phyloP scores from a whole-genome alignment of 2,888 invertebrate species.

The Drosophila melanosoma region DNA sequence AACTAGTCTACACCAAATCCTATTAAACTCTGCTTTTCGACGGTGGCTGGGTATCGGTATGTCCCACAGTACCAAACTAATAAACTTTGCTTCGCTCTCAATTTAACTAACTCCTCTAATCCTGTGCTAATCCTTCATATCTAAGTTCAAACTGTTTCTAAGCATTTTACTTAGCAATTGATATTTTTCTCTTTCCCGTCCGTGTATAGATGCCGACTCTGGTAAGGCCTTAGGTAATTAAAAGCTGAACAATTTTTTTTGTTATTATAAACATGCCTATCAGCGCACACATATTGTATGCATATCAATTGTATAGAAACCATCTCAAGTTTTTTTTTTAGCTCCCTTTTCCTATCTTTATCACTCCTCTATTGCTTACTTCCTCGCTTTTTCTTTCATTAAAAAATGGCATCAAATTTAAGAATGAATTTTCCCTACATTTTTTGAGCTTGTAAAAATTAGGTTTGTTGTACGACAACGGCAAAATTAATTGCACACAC shows the following conservation, averaged over 20 bases:
- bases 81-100: background rate
- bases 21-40: slow-evolving; percentile 7
- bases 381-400: background rate
- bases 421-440: background rate
- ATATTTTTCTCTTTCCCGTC: slow-evolving; percentile 34
- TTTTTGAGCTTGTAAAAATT: background rate
- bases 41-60: slow-evolving; percentile 26
- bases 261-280: slow-evolving; percentile 18
- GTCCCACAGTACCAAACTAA: slow-evolving; percentile 7
- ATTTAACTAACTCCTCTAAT: slow-evolving; percentile 1
- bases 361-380: background rate
- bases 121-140: slow-evolving; percentile 1
- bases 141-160: slow-evolving; percentile 5
- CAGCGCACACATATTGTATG: slow-evolving; percentile 33
- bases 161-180: slow-evolving; percentile 29
- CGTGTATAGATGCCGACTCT: slow-evolving; percentile 75
- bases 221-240: slow-evolving; percentile 82
- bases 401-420: background rate
- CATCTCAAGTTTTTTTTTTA: background rate
- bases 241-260: slow-evolving; percentile 30
- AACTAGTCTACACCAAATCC: slow-evolving; percentile 32
- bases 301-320: background rate
- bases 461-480: background rate
- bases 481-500: slow-evolving; percentile 1
- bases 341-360: background rate